Conservation (phyloP, 2,888 invertebrate genomes). For the Teleogryllus oceanicus region DNA sequence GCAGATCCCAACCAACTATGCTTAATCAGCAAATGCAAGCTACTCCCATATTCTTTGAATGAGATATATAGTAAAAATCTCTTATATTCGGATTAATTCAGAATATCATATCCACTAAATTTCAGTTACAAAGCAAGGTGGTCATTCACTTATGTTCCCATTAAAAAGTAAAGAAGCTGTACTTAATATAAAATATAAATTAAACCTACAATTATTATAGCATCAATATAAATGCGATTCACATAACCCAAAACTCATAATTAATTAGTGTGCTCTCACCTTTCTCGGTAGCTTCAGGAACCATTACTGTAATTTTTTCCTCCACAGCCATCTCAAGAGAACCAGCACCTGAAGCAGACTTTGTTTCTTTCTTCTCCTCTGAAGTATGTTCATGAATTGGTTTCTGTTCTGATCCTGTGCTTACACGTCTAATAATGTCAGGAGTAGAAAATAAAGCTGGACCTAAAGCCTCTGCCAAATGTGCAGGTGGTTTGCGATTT, state of each 20-base stretch:
- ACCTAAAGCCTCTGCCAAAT: constrained; percentile 53
- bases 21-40: too few relatives aligned
- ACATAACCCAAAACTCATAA: background rate
- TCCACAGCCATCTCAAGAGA: background rate
- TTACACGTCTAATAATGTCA: constrained; percentile 69
- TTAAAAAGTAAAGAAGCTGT: too few relatives aligned
- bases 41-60: too few relatives aligned
- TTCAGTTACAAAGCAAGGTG: too few relatives aligned
- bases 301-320: background rate
- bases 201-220: too few relatives aligned
- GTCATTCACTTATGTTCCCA: too few relatives aligned
- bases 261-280: background rate
- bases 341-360: background rate
- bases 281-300: background rate
- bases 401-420: constrained; percentile 28
- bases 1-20: too few relatives aligned
- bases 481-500: constrained; percentile 60
- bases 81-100: too few relatives aligned
- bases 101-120: too few relatives aligned
- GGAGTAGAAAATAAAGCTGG: constrained; percentile 73
- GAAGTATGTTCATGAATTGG: background rate
- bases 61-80: too few relatives aligned
- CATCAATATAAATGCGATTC: too few relatives aligned
- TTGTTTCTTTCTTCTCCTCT: background rate
- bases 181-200: too few relatives aligned